phyloP scores from a whole-genome alignment of 2,888 invertebrate species.

The Dichetophora obliterata region DNA sequence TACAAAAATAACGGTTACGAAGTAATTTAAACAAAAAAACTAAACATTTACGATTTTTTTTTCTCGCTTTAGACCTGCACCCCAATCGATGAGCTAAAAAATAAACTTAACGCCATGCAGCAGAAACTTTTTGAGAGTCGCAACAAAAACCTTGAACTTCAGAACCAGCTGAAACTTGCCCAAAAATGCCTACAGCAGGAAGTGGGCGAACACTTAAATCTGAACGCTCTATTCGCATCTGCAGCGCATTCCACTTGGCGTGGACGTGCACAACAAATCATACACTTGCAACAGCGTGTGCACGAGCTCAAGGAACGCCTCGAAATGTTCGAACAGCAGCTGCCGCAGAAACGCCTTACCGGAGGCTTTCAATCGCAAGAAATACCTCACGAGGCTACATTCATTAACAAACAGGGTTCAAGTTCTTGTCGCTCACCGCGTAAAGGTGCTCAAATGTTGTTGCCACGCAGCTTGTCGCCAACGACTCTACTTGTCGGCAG shows the following conservation, averaged over 20 bases:
- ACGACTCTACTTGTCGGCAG: background rate
- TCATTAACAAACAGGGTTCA: background rate
- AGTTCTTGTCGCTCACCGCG: background rate
- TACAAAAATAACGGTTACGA: no score
- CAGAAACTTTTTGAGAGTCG: constrained; percentile 79
- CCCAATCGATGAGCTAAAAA: constrained; percentile 72
- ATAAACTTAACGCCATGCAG: constrained; percentile 68
- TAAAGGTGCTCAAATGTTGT: background rate
- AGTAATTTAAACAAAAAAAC: no score
- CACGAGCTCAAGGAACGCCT: constrained; percentile 77
- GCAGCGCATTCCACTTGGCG: constrained; percentile 76
- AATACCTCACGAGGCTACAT: background rate
- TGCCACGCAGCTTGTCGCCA: background rate
- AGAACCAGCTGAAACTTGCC: constrained; percentile 79
- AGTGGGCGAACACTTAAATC: constrained; percentile 79
- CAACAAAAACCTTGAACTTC: constrained; percentile 78
- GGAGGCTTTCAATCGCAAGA: background rate
- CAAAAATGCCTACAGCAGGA: constrained; percentile 83
- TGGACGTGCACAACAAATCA: constrained; percentile 83
- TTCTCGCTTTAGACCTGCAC: constrained; percentile 40
- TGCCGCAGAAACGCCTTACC: background rate
- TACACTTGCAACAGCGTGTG: constrained; percentile 78
- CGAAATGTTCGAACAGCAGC: constrained; percentile 46
- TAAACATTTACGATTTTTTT: no score
- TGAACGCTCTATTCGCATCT: constrained; percentile 74